Conservation (phyloP, 1,140 invertebrate genomes). For the Caenorhabditis remanei region DNA sequence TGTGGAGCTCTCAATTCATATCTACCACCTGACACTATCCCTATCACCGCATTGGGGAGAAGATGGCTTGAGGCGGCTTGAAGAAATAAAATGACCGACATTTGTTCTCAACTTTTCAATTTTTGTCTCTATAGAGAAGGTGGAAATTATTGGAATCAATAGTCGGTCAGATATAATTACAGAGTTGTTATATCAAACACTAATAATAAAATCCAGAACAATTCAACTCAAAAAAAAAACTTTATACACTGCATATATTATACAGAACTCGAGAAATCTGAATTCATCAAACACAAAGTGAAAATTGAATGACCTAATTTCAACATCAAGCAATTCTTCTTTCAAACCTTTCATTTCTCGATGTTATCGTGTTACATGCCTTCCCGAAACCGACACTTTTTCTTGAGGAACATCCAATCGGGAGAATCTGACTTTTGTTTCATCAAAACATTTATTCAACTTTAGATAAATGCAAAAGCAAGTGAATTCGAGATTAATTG, state of each 20-base stretch:
- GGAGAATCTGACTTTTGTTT: not conserved
- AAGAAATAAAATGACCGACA: constrained; percentile 23
- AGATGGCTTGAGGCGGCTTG: constrained; percentile 16
- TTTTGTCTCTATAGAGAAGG: not conserved
- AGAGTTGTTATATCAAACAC: no score
- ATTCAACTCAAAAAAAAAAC: no score
- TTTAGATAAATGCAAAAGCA: constrained; percentile 28
- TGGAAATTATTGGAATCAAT: not conserved
- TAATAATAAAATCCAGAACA: no score
- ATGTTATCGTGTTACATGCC: constrained; percentile 51
- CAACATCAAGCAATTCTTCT: not conserved
- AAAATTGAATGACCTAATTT: constrained; percentile 36
- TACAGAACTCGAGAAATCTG: not conserved
- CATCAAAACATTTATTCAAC: not conserved
- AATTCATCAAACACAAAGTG: not conserved
- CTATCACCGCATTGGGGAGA: constrained; percentile 44
- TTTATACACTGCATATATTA: no score
- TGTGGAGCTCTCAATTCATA: constrained; percentile 39
- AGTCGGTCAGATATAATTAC: not conserved
- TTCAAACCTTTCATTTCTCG: not conserved
- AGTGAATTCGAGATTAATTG: constrained; percentile 3
- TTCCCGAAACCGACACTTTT: constrained; percentile 6
- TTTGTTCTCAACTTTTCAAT: not conserved
- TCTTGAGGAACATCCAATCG: not conserved
- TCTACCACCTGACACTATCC: constrained; percentile 52